These are phyloP conservation scores for Lepidochrysops patricia DNA, from an alignment of 2,888 invertebrate genomes.

Conservation along the genomic window DNA sequence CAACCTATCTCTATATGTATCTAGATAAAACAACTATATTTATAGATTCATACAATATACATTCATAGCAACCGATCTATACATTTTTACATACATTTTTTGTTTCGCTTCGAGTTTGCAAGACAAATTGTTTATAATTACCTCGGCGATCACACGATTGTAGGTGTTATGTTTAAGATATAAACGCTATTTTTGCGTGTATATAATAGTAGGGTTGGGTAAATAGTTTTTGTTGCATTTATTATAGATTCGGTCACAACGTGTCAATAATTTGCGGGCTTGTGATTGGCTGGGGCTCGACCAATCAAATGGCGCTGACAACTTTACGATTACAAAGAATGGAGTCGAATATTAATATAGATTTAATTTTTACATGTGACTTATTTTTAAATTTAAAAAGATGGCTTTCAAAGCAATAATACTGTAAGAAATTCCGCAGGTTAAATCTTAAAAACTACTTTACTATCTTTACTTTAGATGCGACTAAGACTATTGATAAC, in stretches of 20 bases:
- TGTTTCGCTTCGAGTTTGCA: not conserved
- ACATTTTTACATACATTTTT: not conserved
- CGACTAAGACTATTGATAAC: too few species aligned
- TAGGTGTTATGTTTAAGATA: not conserved
- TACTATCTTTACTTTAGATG: too few species aligned
- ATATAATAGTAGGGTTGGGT: not conserved
- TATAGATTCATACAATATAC: not conserved
- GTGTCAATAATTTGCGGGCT: slow-evolving; percentile 22
- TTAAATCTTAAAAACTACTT: too few species aligned
- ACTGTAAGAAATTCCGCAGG: too few species aligned
- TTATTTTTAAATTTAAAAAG: too few species aligned
- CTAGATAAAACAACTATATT: not conserved
- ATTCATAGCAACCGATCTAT: not conserved
- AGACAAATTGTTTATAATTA: slow-evolving; percentile 6
- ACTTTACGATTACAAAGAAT: slow-evolving; percentile 33
- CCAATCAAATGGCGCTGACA: slow-evolving; percentile 44
- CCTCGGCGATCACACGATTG: not conserved
- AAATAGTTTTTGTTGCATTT: slow-evolving; percentile 15
- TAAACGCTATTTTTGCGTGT: not conserved
- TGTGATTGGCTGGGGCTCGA: slow-evolving; percentile 44
- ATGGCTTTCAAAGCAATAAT: too few species aligned
- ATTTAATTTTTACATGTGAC: slow-evolving; percentile 7
- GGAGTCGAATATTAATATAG: slow-evolving; percentile 35
- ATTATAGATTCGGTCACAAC: slow-evolving; percentile 24
- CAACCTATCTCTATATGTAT: not conserved